Conservation (phyloP, 2,797 vertebrate genomes). For the Megaceryle alcyon region DNA sequence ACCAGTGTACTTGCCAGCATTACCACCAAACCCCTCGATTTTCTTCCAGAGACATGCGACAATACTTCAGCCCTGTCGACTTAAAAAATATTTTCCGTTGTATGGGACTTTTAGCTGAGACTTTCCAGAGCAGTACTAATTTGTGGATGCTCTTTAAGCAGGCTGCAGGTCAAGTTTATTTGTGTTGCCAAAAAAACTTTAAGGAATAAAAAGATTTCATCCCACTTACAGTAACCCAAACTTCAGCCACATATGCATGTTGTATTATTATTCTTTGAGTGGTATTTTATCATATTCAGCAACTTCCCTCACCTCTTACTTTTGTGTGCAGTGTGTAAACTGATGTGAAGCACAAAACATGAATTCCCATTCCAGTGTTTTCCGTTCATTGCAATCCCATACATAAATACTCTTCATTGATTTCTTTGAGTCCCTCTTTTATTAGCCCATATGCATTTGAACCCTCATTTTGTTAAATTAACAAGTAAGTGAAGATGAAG, state of each 20-base stretch:
- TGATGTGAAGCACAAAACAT: conserved; percentile 6
- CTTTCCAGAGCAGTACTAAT: neutral
- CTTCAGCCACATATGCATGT: neutral
- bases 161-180: neutral
- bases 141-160: neutral
- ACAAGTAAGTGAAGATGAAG: conserved; percentile 5
- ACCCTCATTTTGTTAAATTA: conserved; percentile 34
- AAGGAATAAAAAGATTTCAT: neutral
- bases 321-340: neutral
- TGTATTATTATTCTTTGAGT: neutral
- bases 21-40: neutral
- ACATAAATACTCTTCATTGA: neutral
- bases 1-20: neutral
- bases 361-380: neutral
- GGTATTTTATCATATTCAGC: neutral
- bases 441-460: neutral
- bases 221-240: fast-evolving
- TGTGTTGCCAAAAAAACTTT: neutral
- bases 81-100: neutral
- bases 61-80: neutral
- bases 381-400: neutral
- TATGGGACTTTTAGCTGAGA: neutral
- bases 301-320: neutral
- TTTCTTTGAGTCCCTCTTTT: neutral
- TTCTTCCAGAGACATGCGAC: neutral